A percentile compares a stretch with the other conserved stretches of the same genome.
Conservation (phyloP, 2,113 vertebrate genomes). For the Centrocercus urophasianus region DNA sequence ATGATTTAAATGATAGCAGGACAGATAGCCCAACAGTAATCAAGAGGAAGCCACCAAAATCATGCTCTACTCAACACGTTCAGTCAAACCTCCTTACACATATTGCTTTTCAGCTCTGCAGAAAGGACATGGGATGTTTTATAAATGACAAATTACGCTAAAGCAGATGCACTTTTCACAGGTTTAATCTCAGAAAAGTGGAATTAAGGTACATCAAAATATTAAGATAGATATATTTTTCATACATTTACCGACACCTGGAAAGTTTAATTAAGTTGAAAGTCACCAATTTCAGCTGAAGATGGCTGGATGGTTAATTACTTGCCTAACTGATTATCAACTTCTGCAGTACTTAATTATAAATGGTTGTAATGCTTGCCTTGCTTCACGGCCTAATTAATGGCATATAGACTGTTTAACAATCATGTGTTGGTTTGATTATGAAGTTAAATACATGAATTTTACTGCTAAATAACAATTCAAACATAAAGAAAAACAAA, state of each 20-base stretch:
- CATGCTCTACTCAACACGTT: background rate
- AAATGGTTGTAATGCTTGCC: constrained; percentile 55
- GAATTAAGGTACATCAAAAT: constrained; percentile 44
- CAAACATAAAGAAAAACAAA: background rate
- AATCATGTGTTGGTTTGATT: constrained; percentile 37
- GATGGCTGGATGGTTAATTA: constrained; percentile 76
- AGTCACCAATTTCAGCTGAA: constrained; percentile 71
- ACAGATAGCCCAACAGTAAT: background rate
- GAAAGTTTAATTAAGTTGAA: constrained; percentile 76
- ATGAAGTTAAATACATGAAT: constrained; percentile 1
- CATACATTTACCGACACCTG: constrained; percentile 61
- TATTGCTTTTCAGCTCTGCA: background rate
- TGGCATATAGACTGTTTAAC: constrained; percentile 68
- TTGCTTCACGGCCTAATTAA: constrained; percentile 71
- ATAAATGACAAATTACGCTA: background rate
- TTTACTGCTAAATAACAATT: constrained; percentile 34
- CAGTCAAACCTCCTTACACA: background rate
- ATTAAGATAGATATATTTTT: constrained; percentile 29
- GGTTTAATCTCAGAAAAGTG: background rate
- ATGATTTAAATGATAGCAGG: background rate
- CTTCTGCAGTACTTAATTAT: constrained; percentile 51
- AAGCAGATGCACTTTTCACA: background rate
- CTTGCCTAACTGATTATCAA: constrained; percentile 75
- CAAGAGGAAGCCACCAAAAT: background rate
- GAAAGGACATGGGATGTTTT: background rate